Conservation (phyloP, 2,797 vertebrate genomes). For the Neopelma chrysocephalum region DNA sequence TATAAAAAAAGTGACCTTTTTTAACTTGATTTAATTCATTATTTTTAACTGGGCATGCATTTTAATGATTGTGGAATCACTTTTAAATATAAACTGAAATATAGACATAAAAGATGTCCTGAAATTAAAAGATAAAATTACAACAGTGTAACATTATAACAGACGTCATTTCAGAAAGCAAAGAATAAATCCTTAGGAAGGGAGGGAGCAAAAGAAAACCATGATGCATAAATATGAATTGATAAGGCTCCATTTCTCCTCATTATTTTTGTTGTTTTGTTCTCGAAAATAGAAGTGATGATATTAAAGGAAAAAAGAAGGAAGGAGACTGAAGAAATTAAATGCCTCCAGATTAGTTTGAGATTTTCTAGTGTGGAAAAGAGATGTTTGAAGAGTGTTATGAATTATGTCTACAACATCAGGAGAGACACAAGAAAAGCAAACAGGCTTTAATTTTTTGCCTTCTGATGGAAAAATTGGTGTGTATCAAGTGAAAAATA, state of each 20-base stretch:
- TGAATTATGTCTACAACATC: neutral
- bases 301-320: neutral
- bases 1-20: neutral
- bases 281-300: neutral
- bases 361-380: neutral
- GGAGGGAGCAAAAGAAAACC: rapidly evolving
- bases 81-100: neutral
- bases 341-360: neutral
- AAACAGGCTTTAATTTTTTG: neutral
- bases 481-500: neutral
- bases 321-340: neutral
- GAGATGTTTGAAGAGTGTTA: neutral
- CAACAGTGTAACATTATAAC: neutral
- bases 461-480: neutral
- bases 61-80: neutral
- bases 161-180: neutral
- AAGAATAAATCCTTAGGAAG: neutral
- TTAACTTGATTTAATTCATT: neutral
- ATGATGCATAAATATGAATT: neutral
- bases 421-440: neutral
- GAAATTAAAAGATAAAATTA: neutral
- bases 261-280: neutral
- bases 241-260: neutral
- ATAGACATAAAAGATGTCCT: neutral
- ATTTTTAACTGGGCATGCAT: neutral